Evolutionary conservation across 2,888 invertebrate species (phyloP).

Genomic region (Aplocera efformata): DNA sequence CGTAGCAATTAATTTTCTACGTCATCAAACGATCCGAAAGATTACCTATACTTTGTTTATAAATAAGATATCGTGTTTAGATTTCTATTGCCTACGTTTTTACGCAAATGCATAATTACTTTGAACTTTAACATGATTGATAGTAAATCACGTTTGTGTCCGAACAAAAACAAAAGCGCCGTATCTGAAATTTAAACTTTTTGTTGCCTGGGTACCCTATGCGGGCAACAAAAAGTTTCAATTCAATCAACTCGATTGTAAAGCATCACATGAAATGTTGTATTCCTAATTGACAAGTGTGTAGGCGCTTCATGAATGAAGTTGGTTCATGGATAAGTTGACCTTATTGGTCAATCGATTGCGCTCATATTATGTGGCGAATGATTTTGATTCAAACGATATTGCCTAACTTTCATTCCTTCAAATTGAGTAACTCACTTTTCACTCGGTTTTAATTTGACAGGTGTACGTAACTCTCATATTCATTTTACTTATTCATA

Average conservation of each 20-base stretch:
- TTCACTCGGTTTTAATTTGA: no score
- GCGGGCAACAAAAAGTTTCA: constrained; percentile 14
- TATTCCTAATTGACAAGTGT: constrained; percentile 19
- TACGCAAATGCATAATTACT: constrained; percentile 2
- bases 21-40: no score
- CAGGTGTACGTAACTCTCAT: no score
- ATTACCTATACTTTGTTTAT: no score
- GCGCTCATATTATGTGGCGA: constrained; percentile 12
- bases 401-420: no score
- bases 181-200: constrained; percentile 14
- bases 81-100: neutral
- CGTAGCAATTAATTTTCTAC: no score
- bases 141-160: constrained; percentile 13
- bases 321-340: constrained; percentile 14
- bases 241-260: constrained; percentile 18
- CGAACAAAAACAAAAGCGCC: constrained; percentile 1
- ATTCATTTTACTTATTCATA: no score
- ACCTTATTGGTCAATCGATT: constrained; percentile 22
- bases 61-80: no score
- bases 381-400: no score
- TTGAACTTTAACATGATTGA: constrained; percentile 9
- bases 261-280: constrained; percentile 8
- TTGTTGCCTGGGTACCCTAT: constrained; percentile 11
- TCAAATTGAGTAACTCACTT: no score
- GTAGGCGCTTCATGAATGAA: constrained; percentile 21